Evolutionary conservation across 2,888 invertebrate species (phyloP).

Genomic region (Drosophila peninsularis): DNA sequence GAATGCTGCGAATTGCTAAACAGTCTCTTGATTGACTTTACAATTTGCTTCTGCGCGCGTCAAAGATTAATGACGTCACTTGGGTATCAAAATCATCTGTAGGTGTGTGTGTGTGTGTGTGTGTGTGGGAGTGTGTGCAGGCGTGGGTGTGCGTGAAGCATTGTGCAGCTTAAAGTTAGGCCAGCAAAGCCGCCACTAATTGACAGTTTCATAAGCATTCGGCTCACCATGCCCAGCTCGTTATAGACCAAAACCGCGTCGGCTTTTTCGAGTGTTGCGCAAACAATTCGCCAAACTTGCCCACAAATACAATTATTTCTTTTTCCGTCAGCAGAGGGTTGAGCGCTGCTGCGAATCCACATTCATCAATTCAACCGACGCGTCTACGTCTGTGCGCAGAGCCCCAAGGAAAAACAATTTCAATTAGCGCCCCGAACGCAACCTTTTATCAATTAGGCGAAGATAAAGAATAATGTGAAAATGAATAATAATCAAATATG

Average conservation of each 20-base stretch:
- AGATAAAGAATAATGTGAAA: background rate
- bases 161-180: conserved; percentile 57
- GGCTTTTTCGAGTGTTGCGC: conserved; percentile 65
- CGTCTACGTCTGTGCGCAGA: background rate
- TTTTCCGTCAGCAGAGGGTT: conserved; percentile 13
- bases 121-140: background rate
- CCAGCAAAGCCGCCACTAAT: conserved; percentile 67
- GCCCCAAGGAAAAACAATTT: conserved; percentile 37
- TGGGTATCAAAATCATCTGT: conserved; percentile 5
- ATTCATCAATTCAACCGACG: conserved; percentile 52
- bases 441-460: conserved; percentile 63
- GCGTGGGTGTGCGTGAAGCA: background rate
- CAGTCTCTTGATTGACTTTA: conserved; percentile 52
- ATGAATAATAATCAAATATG: conserved; percentile 1
- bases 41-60: conserved; percentile 22
- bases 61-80: conserved; percentile 56
- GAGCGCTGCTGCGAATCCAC: conserved; percentile 11
- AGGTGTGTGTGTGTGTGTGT: background rate
- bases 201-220: conserved; percentile 74
- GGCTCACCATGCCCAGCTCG: conserved; percentile 47
- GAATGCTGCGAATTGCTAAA: conserved; percentile 35
- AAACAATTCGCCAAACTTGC: conserved; percentile 58
- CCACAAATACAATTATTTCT: conserved; percentile 57
- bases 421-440: conserved; percentile 57
- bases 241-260: conserved; percentile 50